Conservation (phyloP, 2,113 vertebrate species). For the Notarius lentiginosus region DNA sequence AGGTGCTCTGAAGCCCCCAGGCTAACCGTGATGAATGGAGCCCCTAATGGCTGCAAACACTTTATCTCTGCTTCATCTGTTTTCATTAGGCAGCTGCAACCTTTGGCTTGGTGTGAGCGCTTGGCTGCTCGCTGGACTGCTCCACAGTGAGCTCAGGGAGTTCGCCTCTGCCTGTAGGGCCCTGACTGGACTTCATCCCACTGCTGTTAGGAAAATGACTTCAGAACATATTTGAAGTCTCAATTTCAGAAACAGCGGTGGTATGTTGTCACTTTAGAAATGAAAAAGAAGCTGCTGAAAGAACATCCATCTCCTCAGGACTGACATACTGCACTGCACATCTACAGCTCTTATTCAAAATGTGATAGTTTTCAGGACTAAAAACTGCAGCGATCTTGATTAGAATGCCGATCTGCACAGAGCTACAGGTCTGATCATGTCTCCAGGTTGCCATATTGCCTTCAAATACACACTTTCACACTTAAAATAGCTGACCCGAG, state of each 20-base stretch:
- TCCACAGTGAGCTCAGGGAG: conserved; percentile 59
- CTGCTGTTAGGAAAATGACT: conserved; percentile 27
- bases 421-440: not conserved
- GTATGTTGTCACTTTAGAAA: not conserved
- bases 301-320: not conserved
- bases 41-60: conserved; percentile 80
- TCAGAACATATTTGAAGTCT: conserved; percentile 16
- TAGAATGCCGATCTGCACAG: not conserved
- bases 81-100: conserved; percentile 79
- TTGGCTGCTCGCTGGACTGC: conserved; percentile 70
- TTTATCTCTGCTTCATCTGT: conserved; percentile 83
- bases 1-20: conserved; percentile 73
- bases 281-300: not conserved
- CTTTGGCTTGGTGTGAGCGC: conserved; percentile 74
- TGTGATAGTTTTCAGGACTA: not conserved
- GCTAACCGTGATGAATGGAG: conserved; percentile 81
- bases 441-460: not conserved
- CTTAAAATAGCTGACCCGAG: not conserved
- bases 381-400: not conserved
- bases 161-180: conserved; percentile 23
- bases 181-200: not conserved
- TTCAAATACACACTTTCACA: not conserved
- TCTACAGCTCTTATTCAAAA: not conserved
- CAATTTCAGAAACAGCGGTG: conserved; percentile 2
- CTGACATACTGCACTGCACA: not conserved